phyloP scores from a whole-genome alignment of 2,888 invertebrate species.

The Cynaeus angustus region DNA sequence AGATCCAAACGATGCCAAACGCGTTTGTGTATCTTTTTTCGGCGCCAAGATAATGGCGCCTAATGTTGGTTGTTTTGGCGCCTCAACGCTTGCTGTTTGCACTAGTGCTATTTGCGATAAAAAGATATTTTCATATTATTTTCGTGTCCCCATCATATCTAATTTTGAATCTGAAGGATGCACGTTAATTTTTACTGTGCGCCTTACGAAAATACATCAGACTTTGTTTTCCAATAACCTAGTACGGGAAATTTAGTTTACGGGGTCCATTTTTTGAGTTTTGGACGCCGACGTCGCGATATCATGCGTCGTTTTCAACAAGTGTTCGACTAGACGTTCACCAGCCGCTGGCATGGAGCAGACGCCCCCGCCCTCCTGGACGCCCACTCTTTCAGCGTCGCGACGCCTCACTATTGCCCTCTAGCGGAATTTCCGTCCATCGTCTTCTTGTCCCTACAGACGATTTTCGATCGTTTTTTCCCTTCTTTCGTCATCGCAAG shows the following conservation, averaged over 20 bases:
- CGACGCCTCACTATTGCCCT: conserved; percentile 42
- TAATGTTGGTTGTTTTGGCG: conserved; percentile 29
- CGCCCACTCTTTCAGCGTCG: too few relatives aligned
- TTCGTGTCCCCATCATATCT: not conserved
- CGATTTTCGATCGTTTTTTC: conserved; percentile 37
- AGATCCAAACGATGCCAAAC: conserved; percentile 18
- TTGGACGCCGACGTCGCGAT: conserved; percentile 33
- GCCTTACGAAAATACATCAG: too few relatives aligned
- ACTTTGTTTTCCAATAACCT: too few relatives aligned
- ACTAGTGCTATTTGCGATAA: conserved; percentile 12
- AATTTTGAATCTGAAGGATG: conserved; percentile 6
- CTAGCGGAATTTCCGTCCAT: conserved; percentile 38
- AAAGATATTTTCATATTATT: not conserved
- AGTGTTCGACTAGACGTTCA: conserved; percentile 61
- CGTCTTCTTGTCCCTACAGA: conserved; percentile 6
- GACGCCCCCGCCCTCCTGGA: conserved; percentile 48
- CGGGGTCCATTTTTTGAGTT: not conserved
- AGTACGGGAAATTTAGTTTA: too few relatives aligned
- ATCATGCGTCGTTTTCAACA: conserved; percentile 55
- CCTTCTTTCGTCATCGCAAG: conserved; percentile 7
- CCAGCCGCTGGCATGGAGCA: conserved; percentile 55
- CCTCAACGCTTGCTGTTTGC: conserved; percentile 10
- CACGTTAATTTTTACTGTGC: not conserved
- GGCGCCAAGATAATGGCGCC: conserved; percentile 37
- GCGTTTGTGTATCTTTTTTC: conserved; percentile 33